Conservation (phyloP, 2,888 invertebrate species). For the Limnephilus auricula region DNA sequence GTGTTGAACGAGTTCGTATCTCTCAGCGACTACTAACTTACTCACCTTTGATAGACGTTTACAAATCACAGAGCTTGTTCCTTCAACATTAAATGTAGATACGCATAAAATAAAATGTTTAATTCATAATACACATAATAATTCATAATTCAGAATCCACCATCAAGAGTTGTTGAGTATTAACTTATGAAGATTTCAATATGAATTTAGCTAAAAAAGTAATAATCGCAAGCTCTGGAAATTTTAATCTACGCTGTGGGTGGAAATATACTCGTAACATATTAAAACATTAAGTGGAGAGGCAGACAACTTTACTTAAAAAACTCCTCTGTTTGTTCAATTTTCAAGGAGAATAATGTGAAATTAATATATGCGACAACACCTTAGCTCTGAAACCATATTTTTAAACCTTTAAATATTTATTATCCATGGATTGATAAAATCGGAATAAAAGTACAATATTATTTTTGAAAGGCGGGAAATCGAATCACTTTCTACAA, state of each 20-base stretch:
- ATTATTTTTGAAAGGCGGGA: conserved; percentile 33
- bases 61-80: too few relatives aligned
- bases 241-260: background rate
- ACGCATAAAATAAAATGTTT: too few relatives aligned
- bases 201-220: background rate
- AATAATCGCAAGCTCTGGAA: background rate
- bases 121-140: too few relatives aligned
- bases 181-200: background rate
- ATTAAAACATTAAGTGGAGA: background rate
- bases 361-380: background rate
- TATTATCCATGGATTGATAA: background rate
- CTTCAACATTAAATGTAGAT: too few relatives aligned
- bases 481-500: conserved; percentile 62
- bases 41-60: too few relatives aligned
- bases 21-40: too few relatives aligned
- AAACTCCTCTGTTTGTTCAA: too few relatives aligned
- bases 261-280: background rate
- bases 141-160: background rate
- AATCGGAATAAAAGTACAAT: conserved; percentile 18
- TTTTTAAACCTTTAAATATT: background rate
- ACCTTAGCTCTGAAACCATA: background rate
- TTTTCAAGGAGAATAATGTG: background rate
- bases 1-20: too few relatives aligned
- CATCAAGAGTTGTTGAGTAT: background rate
- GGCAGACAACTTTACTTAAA: background rate